A percentile compares a stretch with the other conserved stretches of the same genome.
These are phyloP conservation scores for Acropternis orthonyx DNA, from an alignment of 2,797 vertebrate genomes.

Conservation along the genomic window DNA sequence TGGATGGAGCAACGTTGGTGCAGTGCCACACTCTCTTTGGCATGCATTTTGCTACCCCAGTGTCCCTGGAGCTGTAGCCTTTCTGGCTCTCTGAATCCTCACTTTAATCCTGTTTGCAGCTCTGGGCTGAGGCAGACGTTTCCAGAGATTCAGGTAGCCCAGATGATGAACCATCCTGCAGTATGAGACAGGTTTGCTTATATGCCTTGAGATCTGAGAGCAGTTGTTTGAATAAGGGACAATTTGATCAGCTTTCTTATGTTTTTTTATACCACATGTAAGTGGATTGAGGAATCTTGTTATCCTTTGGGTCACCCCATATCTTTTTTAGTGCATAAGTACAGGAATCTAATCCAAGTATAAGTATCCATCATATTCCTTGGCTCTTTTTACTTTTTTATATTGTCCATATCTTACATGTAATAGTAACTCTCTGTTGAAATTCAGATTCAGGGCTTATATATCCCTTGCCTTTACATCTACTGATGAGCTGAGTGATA, in stretches of 20 bases:
- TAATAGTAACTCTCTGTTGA: not conserved
- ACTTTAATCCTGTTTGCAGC: not conserved
- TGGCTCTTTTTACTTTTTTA: not conserved
- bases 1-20: not conserved
- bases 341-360: not conserved
- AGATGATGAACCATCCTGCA: not conserved
- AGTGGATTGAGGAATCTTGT: not conserved
- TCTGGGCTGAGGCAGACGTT: not conserved
- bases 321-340: not conserved
- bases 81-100: not conserved
- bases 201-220: not conserved
- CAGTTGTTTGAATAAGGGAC: not conserved
- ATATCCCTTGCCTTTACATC: not conserved
- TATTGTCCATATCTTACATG: accelerated
- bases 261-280: not conserved
- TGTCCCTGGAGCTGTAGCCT: not conserved
- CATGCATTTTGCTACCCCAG: not conserved
- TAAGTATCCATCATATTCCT: not conserved
- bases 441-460: not conserved
- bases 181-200: not conserved
- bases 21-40: not conserved
- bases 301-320: not conserved
- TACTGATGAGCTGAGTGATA: not conserved
- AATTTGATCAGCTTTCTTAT: not conserved
- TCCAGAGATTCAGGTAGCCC: not conserved